Base-by-base conservation (phyloP, 2,888 invertebrate genomes). In the Tricholauxania praeusta region DNA sequence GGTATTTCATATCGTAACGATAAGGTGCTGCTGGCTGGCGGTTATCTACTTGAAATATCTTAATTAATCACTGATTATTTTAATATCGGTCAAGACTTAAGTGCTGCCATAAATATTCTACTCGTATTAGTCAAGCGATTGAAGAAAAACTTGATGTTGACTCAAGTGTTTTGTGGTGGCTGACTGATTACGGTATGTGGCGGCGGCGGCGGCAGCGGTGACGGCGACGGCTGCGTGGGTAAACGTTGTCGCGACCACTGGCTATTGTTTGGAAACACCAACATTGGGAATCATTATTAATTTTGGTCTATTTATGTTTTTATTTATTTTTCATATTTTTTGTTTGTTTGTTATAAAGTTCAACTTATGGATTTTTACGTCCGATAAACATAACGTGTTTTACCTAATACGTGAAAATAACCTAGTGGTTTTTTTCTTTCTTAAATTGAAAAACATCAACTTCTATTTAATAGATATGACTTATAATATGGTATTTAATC, bases 51-150 rank as follows among this genome's bases (percentile, higher is more conserved):
- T 60, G 49, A 60, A 65, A 22, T 69, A 71, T 73, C 72, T 75
- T 72, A 63, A 67, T 72, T 72, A 67, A 71, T 71, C 67, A 66
- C 48, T 71, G 72, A 67, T 72, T 72, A 72, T 73, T 75, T 72
- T 67, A 71, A 72, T 68, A 73, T 75, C 71, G 75, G 72, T 68
- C 71, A 73, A 52, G 39, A 47, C 19, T 70, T 52, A 62, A 70
- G 52, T 69, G 63, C 53, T 19, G 19, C 70, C 62, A 51, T 57
- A 48, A 49, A 49, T 64, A 51, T 22, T 3, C 12, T 17, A 19
- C 10, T 39, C 39, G 3, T 39, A 39, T 5, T 2, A 39, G 39
- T 39, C 39, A 39, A 39, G 39, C 6, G 6, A 39, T 39, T 12
- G 53, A 17, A 19, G 12, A 53, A 17, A 19, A n/a, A 53, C 53